phyloP scores from a whole-genome alignment of 2,797 vertebrate species.

The Stomatorhinus walkeri region DNA sequence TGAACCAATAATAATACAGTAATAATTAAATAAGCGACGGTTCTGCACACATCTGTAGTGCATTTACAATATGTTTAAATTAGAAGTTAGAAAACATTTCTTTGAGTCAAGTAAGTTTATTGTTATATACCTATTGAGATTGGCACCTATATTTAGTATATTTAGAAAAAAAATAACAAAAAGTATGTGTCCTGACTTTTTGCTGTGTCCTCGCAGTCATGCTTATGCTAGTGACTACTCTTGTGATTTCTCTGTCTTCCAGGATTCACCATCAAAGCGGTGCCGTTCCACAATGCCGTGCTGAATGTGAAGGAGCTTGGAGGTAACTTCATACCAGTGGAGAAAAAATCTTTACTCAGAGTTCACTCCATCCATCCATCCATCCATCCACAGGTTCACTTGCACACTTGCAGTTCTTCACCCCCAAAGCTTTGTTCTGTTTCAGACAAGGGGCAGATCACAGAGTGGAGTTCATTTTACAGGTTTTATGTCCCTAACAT shows the following conservation, averaged over 20 bases:
- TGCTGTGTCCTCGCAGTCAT: not conserved
- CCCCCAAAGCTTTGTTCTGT: not conserved
- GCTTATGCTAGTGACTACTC: not conserved
- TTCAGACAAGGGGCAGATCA: not conserved
- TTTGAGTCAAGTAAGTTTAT: not conserved
- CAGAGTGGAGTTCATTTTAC: not conserved
- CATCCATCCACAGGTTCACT: not conserved
- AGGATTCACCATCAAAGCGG: constrained; percentile 85
- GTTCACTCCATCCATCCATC: not conserved
- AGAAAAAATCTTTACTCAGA: not conserved
- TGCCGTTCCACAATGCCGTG: constrained; percentile 78
- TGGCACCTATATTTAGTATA: not conserved
- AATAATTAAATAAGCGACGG: not conserved
- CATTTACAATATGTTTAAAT: not conserved
- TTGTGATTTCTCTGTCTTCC: constrained; percentile 36
- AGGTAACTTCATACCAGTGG: constrained; percentile 58
- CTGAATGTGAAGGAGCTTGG: constrained; percentile 83
- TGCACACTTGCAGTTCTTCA: not conserved
- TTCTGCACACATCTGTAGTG: not conserved
- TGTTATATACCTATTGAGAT: not conserved
- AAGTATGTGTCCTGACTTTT: not conserved
- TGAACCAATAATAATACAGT: not conserved
- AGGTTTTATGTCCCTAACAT: not conserved
- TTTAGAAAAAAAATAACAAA: not conserved
- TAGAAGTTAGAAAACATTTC: not conserved